Evolutionary conservation across 1,140 invertebrate genomes (phyloP).

Genomic region (Potamilus streckersoni): DNA sequence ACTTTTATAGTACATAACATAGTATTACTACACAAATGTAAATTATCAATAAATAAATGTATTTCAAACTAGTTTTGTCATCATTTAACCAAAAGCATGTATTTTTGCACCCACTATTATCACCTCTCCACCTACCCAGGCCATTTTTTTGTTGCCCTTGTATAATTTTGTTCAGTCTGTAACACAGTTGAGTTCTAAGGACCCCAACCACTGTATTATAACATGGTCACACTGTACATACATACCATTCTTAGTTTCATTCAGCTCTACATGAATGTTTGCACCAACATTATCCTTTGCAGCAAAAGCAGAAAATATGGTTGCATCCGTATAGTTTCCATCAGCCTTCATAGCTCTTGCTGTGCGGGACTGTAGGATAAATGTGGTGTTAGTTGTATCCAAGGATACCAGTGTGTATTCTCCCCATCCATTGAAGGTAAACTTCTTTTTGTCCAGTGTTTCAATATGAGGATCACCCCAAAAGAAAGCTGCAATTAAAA

Average conservation of each 20-base stretch:
- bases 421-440: conserved; percentile 17
- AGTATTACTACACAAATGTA: too few species aligned
- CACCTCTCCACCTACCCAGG: too few species aligned
- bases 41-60: too few species aligned
- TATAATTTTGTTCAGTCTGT: too few species aligned
- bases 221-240: neutral
- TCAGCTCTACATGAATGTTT: conserved; percentile 10
- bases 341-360: conserved; percentile 3
- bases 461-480: conserved; percentile 21
- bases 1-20: too few species aligned
- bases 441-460: conserved; percentile 12
- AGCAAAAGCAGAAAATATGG: conserved; percentile 14
- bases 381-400: neutral
- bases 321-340: conserved; percentile 5
- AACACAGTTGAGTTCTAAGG: too few species aligned
- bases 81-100: too few species aligned
- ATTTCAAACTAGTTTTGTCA: too few species aligned
- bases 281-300: conserved; percentile 9
- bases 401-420: conserved; percentile 8
- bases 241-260: conserved; percentile 5
- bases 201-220: too few species aligned
- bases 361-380: conserved; percentile 7
- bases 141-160: too few species aligned
- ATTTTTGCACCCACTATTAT: too few species aligned
- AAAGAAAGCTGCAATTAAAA: neutral